Percentiles rank a stretch among this genome's conserved stretches.
These are phyloP conservation scores for Aurelia coerulea DNA, from an alignment of 30 jellyfish, hydroid and myxozoan genomes.

Conservation along the genomic window DNA sequence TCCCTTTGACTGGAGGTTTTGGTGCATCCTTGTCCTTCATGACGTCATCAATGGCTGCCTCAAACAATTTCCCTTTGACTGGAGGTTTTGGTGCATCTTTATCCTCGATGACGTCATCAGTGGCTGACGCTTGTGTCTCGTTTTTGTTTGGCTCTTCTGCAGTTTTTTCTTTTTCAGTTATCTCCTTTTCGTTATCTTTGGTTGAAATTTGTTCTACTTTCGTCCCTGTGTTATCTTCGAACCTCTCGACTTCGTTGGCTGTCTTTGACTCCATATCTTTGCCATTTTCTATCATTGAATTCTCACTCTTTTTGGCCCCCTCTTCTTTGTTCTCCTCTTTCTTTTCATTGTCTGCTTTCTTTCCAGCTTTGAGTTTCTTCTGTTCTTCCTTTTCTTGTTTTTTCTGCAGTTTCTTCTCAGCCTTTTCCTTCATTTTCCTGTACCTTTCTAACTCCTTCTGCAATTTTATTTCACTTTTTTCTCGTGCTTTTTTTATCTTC, in stretches of 20 bases:
- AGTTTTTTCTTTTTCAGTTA: no score
- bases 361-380: not conserved
- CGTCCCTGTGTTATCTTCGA: not conserved
- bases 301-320: not conserved
- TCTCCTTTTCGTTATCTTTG: not conserved
- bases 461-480: not conserved
- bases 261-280: not conserved
- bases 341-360: not conserved
- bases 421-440: not conserved
- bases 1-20: no score
- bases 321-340: not conserved
- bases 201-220: not conserved
- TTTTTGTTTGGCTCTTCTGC: no score
- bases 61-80: no score
- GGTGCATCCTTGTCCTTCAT: no score
- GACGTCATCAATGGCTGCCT: no score
- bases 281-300: not conserved
- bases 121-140: no score
- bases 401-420: not conserved
- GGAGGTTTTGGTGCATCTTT: no score
- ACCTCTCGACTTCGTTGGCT: not conserved
- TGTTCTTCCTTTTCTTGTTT: not conserved
- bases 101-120: no score
- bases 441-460: not conserved
- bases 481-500: slow-evolving; percentile 13